Base-by-base conservation (phyloP, 2,113 vertebrate genomes). In the Zosterops lateralis region DNA sequence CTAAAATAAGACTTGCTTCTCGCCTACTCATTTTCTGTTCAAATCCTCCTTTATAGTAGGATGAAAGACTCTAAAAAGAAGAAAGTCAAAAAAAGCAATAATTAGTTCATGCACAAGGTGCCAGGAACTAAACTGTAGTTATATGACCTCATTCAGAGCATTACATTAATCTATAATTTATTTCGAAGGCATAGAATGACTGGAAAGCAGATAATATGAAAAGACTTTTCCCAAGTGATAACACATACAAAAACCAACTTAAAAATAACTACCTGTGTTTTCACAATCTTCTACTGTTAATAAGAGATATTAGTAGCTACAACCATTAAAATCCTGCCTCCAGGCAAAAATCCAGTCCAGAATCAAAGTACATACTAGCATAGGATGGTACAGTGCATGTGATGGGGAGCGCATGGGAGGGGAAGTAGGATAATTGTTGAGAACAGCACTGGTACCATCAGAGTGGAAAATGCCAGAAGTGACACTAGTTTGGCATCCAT, bases 41-140 rank as follows among this genome's bases (percentile, higher is more conserved):
- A 97, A 99, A 99, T 94, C 99, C 99, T 95, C 99, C 99, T 98
- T 99, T 99, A 96, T 99, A 99, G 96, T 99, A 99, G 4, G 97
- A 94, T 51, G 98, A 98, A 97, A 99, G 97, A 56, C 96, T 97
- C 99, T 99, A 93, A 44, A 66, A 76, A 53, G 75, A 82, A 90
- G 60, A 82, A 96, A 95, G 57, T 73, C 38, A 81, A 80, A 89
- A 53, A 54, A 88, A 67, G 56, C 96, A 95, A 76, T 93, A 87
- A 96, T 98, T 95, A 98, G 91, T 87, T 50, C 70, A 94, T 15
- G 57, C 45, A 79, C 64, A 56, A 93, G 66, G 77, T 91, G 73
- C 22, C 75, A 93, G 36, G 74, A 95, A 92, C 88, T 92, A 87
- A 87, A 90, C 83, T 36, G 5, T 62, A 84, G 94, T 78, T 84